Percentiles rank a stretch among this genome's conserved stretches.
Conservation (phyloP, 2,797 vertebrate genomes). For the Delichon dasypus region DNA sequence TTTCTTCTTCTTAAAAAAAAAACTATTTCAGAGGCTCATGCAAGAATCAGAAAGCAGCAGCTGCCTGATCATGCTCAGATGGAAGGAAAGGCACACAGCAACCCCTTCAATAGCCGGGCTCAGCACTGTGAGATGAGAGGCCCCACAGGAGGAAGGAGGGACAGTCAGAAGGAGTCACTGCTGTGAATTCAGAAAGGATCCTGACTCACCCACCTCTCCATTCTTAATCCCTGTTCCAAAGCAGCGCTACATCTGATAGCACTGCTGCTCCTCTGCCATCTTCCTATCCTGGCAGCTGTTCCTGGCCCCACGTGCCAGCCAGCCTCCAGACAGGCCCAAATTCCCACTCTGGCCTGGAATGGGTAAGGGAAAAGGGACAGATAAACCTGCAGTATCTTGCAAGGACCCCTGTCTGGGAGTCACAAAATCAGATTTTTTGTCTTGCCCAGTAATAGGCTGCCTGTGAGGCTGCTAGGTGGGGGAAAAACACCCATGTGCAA, state of each 20-base stretch:
- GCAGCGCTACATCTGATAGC: background rate
- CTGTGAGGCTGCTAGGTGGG: background rate
- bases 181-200: background rate
- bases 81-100: background rate
- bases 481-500: background rate
- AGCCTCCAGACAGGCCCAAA: background rate
- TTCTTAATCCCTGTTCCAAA: background rate
- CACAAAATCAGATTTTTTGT: background rate
- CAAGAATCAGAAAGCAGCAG: background rate
- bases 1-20: background rate
- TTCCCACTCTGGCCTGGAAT: background rate
- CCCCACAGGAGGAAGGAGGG: background rate
- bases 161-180: background rate
- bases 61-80: background rate
- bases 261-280: background rate
- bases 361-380: background rate
- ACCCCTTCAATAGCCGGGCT: background rate
- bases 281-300: background rate
- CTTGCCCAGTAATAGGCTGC: background rate
- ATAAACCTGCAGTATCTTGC: background rate
- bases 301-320: rapidly evolving
- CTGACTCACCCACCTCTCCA: background rate
- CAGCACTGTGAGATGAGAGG: background rate
- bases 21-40: background rate
- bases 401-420: background rate